A percentile compares a stretch with the other conserved stretches of the same genome.
These are phyloP conservation scores for Eupithecia subumbrata DNA, from an alignment of 2,888 invertebrate genomes.

Conservation along the genomic window DNA sequence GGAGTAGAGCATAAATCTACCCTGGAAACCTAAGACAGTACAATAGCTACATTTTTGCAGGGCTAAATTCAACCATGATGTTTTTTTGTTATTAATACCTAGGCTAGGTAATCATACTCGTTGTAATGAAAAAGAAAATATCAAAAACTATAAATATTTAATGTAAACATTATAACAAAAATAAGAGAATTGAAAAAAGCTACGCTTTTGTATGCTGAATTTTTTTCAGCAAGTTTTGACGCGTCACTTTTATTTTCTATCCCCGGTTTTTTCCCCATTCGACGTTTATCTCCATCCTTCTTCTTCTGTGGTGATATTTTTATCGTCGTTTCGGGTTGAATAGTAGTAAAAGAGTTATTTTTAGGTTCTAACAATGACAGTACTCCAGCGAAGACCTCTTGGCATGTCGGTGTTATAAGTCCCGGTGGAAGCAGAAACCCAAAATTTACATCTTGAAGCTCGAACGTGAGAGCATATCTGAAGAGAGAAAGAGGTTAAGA, in stretches of 20 bases:
- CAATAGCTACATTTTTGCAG: too few species aligned
- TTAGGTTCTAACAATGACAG: not conserved
- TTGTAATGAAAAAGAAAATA: constrained; percentile 18
- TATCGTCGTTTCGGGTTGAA: not conserved
- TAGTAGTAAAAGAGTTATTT: not conserved
- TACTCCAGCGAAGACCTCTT: not conserved
- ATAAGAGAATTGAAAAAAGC: not conserved
- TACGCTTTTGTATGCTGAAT: not conserved
- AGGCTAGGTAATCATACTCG: not conserved
- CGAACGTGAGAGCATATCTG: not conserved
- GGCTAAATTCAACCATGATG: too few species aligned
- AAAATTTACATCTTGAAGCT: not conserved
- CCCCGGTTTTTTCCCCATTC: not conserved
- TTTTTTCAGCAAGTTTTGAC: not conserved
- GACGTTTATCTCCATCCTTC: not conserved
- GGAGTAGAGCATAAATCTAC: too few species aligned
- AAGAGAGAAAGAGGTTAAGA: not conserved
- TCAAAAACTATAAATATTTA: not conserved
- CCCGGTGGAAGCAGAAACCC: not conserved
- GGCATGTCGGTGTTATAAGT: not conserved
- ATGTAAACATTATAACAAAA: not conserved
- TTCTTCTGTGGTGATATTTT: not conserved
- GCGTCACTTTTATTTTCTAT: not conserved
- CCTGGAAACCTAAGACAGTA: too few species aligned
- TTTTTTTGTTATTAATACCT: too few species aligned